Percentiles rank a stretch among this genome's conserved stretches.
Evolutionary conservation across 2,113 vertebrate genomes (phyloP).

Genomic region (Regulus satrapa): DNA sequence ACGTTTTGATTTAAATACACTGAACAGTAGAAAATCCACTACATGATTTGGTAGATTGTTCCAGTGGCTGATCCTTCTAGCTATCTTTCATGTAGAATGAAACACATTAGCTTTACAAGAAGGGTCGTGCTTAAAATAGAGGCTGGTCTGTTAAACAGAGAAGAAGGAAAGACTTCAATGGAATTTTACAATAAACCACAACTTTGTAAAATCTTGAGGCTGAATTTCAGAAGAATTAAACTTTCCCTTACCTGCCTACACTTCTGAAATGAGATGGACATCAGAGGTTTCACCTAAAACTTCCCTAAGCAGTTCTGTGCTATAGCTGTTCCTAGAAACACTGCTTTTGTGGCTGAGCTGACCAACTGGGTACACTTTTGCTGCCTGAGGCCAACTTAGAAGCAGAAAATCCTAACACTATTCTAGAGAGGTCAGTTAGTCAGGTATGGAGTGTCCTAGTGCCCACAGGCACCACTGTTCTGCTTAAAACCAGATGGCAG

Average conservation of each 20-base stretch:
- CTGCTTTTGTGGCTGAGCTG: background rate
- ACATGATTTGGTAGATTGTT: background rate
- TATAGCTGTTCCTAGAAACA: background rate
- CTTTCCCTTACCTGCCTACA: background rate
- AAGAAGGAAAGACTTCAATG: background rate
- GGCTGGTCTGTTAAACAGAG: background rate
- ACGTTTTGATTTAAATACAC: background rate
- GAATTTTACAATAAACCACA: background rate
- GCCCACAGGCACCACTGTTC: background rate
- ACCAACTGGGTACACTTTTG: background rate
- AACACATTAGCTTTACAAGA: background rate
- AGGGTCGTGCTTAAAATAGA: background rate
- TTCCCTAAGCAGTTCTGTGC: background rate
- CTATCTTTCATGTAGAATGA: background rate
- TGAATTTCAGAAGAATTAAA: background rate
- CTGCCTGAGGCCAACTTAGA: background rate
- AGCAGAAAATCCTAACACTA: background rate
- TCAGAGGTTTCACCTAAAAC: background rate
- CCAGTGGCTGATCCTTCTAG: background rate
- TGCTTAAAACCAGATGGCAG: background rate
- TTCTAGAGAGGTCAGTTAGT: background rate
- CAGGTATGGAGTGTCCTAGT: background rate
- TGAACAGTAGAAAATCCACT: background rate
- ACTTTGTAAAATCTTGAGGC: background rate
- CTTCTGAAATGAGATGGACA: background rate